Evolutionary conservation across 2,888 invertebrate genomes (phyloP).

Genomic region (Drosophila nr. medialis): DNA sequence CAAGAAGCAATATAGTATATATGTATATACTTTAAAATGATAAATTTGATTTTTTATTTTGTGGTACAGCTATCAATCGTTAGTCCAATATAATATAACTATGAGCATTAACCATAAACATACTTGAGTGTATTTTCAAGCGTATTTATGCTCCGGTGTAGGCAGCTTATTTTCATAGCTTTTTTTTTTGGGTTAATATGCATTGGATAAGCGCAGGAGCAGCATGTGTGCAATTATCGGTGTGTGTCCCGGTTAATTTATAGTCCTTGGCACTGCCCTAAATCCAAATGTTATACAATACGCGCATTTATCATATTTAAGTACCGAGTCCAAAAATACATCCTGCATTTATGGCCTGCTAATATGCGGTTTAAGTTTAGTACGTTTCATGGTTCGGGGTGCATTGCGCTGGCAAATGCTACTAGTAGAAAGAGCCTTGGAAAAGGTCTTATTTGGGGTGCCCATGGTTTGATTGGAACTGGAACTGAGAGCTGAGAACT

Average conservation of each 20-base stretch:
- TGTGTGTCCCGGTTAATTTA: slow-evolving; percentile 71
- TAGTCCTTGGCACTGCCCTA: slow-evolving; percentile 72
- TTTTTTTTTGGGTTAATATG: slow-evolving; percentile 14
- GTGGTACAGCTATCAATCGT: background rate
- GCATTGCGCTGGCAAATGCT: slow-evolving; percentile 13
- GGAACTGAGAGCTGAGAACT: slow-evolving; percentile 24
- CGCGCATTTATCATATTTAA: slow-evolving; percentile 77
- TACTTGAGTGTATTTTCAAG: background rate
- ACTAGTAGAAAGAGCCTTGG: slow-evolving; percentile 5
- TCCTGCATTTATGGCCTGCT: slow-evolving; percentile 76
- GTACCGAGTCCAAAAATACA: slow-evolving; percentile 64
- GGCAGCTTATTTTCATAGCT: background rate
- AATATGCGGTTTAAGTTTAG: slow-evolving; percentile 75
- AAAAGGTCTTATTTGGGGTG: slow-evolving; percentile 19
- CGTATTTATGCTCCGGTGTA: slow-evolving; percentile 15
- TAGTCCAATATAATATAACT: background rate
- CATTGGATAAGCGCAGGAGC: slow-evolving; percentile 44
- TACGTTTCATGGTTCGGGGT: slow-evolving; percentile 40
- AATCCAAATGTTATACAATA: slow-evolving; percentile 77
- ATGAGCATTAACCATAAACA: background rate
- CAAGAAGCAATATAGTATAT: background rate
- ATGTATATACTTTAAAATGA: background rate
- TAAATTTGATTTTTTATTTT: background rate
- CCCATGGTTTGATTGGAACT: slow-evolving; percentile 5
- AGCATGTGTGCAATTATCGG: slow-evolving; percentile 71